Conservation (phyloP, 1,140 invertebrate genomes). For the Magallana ariakensis region DNA sequence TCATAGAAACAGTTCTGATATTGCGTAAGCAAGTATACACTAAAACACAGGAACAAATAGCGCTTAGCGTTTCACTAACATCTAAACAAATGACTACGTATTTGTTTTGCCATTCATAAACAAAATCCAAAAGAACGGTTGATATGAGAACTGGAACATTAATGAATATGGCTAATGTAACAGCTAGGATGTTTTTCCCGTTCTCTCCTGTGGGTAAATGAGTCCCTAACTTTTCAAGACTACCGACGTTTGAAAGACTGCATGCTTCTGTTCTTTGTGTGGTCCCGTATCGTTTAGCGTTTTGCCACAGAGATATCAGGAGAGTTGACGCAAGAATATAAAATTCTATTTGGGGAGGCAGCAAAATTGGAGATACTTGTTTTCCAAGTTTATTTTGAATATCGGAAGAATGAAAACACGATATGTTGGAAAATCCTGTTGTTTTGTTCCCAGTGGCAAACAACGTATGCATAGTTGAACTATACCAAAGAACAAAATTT, state of each 20-base stretch:
- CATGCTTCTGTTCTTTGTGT: background rate
- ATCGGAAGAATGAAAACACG: background rate
- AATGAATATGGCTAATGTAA: background rate
- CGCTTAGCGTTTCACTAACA: background rate
- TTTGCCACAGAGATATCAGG: conserved; percentile 3
- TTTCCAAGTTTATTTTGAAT: background rate
- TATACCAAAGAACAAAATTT: background rate
- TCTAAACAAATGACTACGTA: background rate
- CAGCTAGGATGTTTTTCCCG: background rate
- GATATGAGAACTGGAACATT: background rate
- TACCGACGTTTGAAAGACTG: background rate
- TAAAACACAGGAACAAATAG: background rate
- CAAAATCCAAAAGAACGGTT: conserved; percentile 4
- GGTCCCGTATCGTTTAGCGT: background rate
- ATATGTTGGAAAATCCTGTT: background rate
- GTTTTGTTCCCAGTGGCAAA: background rate
- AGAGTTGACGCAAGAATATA: conserved; percentile 15
- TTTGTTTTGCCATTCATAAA: conserved; percentile 7
- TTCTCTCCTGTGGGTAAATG: background rate
- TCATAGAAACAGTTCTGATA: background rate
- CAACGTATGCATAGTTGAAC: background rate
- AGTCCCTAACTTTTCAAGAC: background rate
- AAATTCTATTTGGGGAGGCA: background rate
- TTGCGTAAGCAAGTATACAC: background rate
- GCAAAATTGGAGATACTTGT: background rate